These are phyloP conservation scores for Alligator sinensis DNA, from an alignment of 2,113 vertebrate genomes.

Conservation along the genomic window DNA sequence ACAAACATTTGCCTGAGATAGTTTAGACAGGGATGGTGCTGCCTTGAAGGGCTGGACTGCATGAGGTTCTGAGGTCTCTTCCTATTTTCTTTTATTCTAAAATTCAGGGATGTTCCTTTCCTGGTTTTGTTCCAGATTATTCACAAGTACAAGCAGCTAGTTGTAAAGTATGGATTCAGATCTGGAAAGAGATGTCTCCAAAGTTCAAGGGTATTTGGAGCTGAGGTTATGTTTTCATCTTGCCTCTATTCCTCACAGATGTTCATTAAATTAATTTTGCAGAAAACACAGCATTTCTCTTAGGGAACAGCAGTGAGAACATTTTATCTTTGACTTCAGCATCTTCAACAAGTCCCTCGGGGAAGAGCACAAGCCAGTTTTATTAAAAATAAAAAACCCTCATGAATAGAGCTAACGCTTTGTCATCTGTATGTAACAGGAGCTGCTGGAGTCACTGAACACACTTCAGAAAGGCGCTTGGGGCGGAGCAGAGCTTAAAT, in stretches of 20 bases:
- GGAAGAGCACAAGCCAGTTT: constrained; percentile 28
- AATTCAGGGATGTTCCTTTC: background rate
- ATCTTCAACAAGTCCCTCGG: constrained; percentile 39
- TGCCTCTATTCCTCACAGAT: background rate
- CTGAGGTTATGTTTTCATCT: background rate
- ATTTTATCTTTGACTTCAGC: constrained; percentile 33
- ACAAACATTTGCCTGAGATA: no score
- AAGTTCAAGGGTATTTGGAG: background rate
- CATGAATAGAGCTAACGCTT: background rate
- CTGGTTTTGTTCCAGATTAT: background rate
- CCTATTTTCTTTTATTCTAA: accelerated
- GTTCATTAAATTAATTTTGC: background rate
- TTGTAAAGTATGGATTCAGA: background rate
- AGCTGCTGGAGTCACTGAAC: background rate
- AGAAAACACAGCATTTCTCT: background rate
- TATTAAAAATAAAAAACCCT: constrained; percentile 67
- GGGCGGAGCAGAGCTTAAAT: background rate
- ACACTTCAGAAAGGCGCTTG: background rate
- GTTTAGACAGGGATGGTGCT: no score
- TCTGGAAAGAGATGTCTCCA: background rate
- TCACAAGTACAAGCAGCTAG: background rate
- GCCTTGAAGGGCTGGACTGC: background rate
- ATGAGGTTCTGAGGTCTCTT: accelerated
- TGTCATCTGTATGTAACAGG: constrained; percentile 38
- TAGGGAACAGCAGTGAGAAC: constrained; percentile 32